phyloP scores from a whole-genome alignment of 2,113 vertebrate species.

The Caretta caretta region DNA sequence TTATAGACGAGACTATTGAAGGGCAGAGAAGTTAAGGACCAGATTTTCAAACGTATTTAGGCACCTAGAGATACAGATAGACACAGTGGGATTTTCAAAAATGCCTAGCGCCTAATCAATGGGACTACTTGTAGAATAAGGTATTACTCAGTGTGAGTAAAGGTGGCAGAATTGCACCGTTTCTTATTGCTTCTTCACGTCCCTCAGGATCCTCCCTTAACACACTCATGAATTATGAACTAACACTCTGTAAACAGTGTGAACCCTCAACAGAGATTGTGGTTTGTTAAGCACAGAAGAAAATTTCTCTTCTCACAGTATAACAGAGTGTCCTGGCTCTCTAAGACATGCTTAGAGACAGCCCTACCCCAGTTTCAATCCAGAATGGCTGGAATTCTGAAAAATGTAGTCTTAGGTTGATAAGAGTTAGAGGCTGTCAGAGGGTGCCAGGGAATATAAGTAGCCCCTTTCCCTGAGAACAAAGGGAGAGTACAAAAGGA shows the following conservation, averaged over 20 bases:
- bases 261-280: not conserved
- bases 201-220: not conserved
- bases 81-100: not conserved
- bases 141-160: not conserved
- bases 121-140: not conserved
- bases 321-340: not conserved
- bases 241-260: not conserved
- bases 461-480: not conserved
- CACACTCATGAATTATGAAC: not conserved
- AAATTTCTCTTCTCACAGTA: not conserved
- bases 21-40: not conserved
- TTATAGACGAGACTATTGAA: not conserved
- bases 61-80: not conserved
- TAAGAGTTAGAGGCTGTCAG: not conserved
- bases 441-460: not conserved
- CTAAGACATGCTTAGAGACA: not conserved
- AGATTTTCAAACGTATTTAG: accelerated
- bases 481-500: not conserved
- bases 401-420: not conserved
- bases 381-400: not conserved
- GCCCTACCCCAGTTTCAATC: not conserved
- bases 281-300: not conserved
- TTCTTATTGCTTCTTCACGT: not conserved
- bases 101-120: not conserved
- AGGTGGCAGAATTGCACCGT: not conserved